Percentiles rank a stretch among this genome's conserved stretches.
Conservation (phyloP, 1,140 invertebrate species). For the Habropoda laboriosa region DNA sequence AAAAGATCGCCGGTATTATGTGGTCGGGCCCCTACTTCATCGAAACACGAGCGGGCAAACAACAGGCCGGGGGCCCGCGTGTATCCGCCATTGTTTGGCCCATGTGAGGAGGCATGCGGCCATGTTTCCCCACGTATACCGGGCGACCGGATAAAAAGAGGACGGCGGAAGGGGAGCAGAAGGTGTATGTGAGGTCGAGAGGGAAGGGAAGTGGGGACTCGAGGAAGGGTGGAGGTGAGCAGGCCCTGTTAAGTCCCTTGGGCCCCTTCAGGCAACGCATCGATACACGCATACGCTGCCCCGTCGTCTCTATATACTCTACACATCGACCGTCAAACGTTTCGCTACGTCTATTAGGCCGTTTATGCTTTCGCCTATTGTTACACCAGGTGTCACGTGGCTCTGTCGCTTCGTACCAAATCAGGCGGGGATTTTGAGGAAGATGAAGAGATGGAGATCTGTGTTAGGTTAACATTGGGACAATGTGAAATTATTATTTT, state of each 20-base stretch:
- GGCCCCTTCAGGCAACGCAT: slow-evolving; percentile 31
- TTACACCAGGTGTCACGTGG: not conserved
- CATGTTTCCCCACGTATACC: slow-evolving; percentile 77
- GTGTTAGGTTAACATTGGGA: too few relatives aligned
- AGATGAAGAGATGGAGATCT: too few relatives aligned
- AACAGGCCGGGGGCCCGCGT: slow-evolving; percentile 65
- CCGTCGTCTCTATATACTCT: not conserved
- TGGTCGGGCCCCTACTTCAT: slow-evolving; percentile 62
- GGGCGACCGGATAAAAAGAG: slow-evolving; percentile 75
- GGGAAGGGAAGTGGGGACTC: slow-evolving; percentile 47
- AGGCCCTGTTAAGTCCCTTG: slow-evolving; percentile 36
- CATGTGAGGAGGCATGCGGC: slow-evolving; percentile 78
- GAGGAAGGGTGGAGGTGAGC: slow-evolving; percentile 53
- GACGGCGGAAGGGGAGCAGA: slow-evolving; percentile 66
- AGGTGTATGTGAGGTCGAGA: slow-evolving; percentile 67
- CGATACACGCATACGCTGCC: not conserved
- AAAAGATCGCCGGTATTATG: slow-evolving; percentile 55
- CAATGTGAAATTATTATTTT: too few relatives aligned
- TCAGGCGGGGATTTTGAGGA: not conserved
- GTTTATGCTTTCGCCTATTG: not conserved
- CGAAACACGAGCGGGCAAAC: slow-evolving; percentile 69
- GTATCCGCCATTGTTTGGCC: slow-evolving; percentile 80
- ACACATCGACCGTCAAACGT: slow-evolving; percentile 3
- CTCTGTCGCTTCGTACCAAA: not conserved
- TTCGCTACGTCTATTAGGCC: slow-evolving; percentile 21